A percentile compares a stretch with the other conserved stretches of the same genome.
Evolutionary conservation across 2,888 invertebrate genomes (phyloP).

Genomic region (Pardosa pseudoannulata): DNA sequence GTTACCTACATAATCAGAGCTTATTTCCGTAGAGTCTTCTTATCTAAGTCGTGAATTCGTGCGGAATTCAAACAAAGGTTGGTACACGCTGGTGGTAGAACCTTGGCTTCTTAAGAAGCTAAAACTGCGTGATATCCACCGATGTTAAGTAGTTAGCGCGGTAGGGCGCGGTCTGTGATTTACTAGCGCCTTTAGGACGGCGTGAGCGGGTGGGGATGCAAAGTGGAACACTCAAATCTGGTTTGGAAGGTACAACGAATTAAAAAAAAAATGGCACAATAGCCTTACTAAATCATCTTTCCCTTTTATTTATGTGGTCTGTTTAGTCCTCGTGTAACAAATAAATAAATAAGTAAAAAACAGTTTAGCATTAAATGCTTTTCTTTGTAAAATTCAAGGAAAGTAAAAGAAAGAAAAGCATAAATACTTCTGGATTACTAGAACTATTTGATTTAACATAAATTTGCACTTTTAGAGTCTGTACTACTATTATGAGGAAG

Average conservation of each 20-base stretch:
- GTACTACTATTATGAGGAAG: too few relatives aligned
- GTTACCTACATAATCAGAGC: conserved; percentile 40
- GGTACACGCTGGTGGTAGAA: background rate
- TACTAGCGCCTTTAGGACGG: background rate
- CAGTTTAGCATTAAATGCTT: too few relatives aligned
- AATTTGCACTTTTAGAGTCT: too few relatives aligned
- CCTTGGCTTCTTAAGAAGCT: conserved; percentile 27
- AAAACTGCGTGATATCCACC: background rate
- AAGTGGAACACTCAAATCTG: conserved; percentile 2
- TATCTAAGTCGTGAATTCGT: conserved; percentile 46
- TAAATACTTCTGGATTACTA: too few relatives aligned
- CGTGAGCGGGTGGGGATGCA: conserved; percentile 15
- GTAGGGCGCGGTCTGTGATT: background rate
- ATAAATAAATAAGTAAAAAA: too few relatives aligned
- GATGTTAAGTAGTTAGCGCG: background rate
- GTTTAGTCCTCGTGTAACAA: too few relatives aligned
- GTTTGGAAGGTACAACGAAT: background rate
- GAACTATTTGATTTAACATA: too few relatives aligned
- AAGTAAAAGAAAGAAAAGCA: too few relatives aligned
- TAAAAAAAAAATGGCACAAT: too few relatives aligned
- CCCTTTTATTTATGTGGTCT: too few relatives aligned
- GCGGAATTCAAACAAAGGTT: conserved; percentile 29
- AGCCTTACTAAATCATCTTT: too few relatives aligned
- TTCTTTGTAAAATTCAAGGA: too few relatives aligned
- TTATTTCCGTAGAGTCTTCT: conserved; percentile 22